These are phyloP conservation scores for Limonius californicus DNA, from an alignment of 1,140 invertebrate species.

Conservation along the genomic window DNA sequence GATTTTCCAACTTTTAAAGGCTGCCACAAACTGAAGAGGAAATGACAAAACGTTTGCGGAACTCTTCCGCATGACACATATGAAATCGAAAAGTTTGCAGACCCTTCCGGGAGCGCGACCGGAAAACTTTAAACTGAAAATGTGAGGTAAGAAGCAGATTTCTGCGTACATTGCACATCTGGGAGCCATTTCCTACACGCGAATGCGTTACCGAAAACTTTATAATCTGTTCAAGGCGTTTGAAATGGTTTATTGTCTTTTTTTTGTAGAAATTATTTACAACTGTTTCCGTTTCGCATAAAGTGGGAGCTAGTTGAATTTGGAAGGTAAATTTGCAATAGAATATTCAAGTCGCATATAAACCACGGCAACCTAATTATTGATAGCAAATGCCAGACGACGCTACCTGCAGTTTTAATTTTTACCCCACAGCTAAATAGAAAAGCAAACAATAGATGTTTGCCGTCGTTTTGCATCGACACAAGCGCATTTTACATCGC, in stretches of 20 bases:
- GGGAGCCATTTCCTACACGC: not conserved
- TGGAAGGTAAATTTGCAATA: not conserved
- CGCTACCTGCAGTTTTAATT: not conserved
- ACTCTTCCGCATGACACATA: not conserved
- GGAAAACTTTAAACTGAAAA: not conserved
- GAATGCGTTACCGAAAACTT: conserved; percentile 1
- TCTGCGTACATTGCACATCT: conserved; percentile 1
- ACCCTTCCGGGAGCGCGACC: not conserved
- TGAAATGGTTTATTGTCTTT: too few relatives aligned
- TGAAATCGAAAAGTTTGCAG: not conserved
- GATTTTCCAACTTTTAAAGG: not conserved
- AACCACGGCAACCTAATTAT: not conserved
- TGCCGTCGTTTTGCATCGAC: too few relatives aligned
- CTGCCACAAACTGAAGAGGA: not conserved
- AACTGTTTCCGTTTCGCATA: not conserved
- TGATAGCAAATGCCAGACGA: not conserved
- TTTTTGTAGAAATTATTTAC: not conserved
- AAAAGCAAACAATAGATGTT: not conserved
- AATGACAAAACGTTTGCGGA: not conserved
- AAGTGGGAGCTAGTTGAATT: not conserved
- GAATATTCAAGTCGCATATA: not conserved
- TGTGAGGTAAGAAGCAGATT: conserved; percentile 1
- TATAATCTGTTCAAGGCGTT: not conserved
- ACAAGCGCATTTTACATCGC: too few relatives aligned
- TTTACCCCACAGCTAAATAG: not conserved